phyloP scores from a whole-genome alignment of 2,797 vertebrate genomes.

The Triplophysa yarkandensis region DNA sequence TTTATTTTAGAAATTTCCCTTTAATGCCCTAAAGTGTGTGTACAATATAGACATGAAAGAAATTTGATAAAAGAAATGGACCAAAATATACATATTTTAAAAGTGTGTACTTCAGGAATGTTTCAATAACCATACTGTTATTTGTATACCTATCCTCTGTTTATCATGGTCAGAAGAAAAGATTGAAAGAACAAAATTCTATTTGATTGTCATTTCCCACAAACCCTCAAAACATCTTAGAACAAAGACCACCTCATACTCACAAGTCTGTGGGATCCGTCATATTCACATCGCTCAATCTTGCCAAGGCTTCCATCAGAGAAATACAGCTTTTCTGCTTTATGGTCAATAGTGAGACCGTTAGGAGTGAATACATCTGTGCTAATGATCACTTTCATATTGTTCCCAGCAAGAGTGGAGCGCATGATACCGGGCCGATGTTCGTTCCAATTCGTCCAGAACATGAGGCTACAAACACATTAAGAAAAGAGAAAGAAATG shows the following conservation, averaged over 20 bases:
- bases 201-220: too few relatives aligned
- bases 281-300: slow-evolving; percentile 96
- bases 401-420: slow-evolving; percentile 88
- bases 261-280: slow-evolving; percentile 92
- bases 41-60: too few relatives aligned
- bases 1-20: too few relatives aligned
- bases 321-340: slow-evolving; percentile 95
- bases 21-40: too few relatives aligned
- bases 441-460: slow-evolving; percentile 99
- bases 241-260: slow-evolving; percentile 68
- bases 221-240: background rate
- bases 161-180: too few relatives aligned
- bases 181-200: background rate
- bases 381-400: slow-evolving; percentile 88
- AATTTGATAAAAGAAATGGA: too few relatives aligned
- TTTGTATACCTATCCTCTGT: too few relatives aligned
- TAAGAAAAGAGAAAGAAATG: slow-evolving; percentile 11
- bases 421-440: slow-evolving; percentile 96
- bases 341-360: slow-evolving; percentile 94
- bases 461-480: slow-evolving; percentile 85
- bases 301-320: slow-evolving; percentile 94
- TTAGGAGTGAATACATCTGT: slow-evolving; percentile 94
- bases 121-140: background rate
- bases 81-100: too few relatives aligned
- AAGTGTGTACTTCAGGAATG: too few relatives aligned